Evolutionary conservation across 2,113 vertebrate genomes (phyloP).

Genomic region (Daphoenositta chrysoptera): DNA sequence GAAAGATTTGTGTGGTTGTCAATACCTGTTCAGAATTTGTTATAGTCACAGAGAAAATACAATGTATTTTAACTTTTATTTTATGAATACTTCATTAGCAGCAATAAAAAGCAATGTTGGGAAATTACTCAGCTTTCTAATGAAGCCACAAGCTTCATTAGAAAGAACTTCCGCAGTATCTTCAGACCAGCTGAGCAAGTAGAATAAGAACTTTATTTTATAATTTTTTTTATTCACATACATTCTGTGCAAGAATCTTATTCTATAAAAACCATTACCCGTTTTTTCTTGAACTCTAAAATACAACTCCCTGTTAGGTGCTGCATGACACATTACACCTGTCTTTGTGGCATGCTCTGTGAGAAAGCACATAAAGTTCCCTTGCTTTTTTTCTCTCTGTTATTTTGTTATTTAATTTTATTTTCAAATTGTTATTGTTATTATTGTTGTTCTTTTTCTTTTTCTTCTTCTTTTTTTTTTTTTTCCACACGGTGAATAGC

Average conservation of each 20-base stretch:
- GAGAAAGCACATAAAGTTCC: background rate
- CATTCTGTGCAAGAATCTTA: background rate
- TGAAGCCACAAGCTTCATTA: background rate
- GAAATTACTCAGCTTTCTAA: background rate
- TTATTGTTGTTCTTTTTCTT: background rate
- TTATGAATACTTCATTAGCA: background rate
- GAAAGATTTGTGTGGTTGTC: background rate
- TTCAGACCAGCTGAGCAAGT: background rate
- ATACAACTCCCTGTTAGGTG: background rate
- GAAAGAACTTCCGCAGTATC: background rate
- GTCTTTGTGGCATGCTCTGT: background rate
- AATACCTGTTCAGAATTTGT: background rate
- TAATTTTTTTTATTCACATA: background rate
- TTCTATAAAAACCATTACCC: background rate
- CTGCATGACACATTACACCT: background rate
- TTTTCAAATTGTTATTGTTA: background rate
- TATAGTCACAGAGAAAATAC: background rate
- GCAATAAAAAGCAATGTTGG: background rate
- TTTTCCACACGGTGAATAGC: background rate
- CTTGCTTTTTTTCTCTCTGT: background rate
- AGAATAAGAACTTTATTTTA: background rate
- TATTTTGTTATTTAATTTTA: background rate
- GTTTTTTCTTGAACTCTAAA: background rate
- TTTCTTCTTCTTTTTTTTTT: background rate
- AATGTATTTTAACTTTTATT: background rate